phyloP scores from a whole-genome alignment of 2,797 vertebrate species.

The Ceryle rudis region DNA sequence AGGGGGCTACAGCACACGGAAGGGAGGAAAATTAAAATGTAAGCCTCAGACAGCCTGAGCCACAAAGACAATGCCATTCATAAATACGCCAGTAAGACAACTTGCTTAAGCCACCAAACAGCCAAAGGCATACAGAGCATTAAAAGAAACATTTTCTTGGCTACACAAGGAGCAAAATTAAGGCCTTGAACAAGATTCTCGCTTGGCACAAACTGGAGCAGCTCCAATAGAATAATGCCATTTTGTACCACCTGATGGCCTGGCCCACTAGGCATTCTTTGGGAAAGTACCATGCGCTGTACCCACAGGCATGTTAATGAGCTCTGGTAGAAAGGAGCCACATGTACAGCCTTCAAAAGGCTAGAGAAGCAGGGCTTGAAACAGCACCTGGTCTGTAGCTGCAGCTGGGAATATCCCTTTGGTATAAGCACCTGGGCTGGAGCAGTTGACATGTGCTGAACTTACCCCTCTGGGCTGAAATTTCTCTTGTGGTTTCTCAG shows the following conservation, averaged over 20 bases:
- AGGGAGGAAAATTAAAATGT: slow-evolving; percentile 7
- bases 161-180: not conserved
- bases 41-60: slow-evolving; percentile 41
- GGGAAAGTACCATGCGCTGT: slow-evolving; percentile 25
- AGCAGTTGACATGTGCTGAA: slow-evolving; percentile 29
- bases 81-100: not conserved
- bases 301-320: slow-evolving; percentile 45
- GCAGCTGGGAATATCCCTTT: slow-evolving; percentile 36
- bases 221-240: not conserved
- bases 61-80: slow-evolving; percentile 23
- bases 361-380: slow-evolving; percentile 4
- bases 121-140: slow-evolving; percentile 3
- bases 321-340: slow-evolving; percentile 20
- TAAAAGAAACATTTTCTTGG: not conserved
- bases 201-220: not conserved
- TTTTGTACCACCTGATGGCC: slow-evolving; percentile 27
- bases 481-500: slow-evolving; percentile 56
- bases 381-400: slow-evolving; percentile 39
- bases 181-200: slow-evolving; percentile 5
- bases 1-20: not conserved
- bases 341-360: not conserved
- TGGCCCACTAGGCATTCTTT: slow-evolving; percentile 25
- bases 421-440: slow-evolving; percentile 36
- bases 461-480: slow-evolving; percentile 64
- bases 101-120: slow-evolving; percentile 21